Evolutionary conservation across 1,140 invertebrate genomes (phyloP), one percentile per base, ranked within the genome.

Genomic region (Hyposmocoma kahamanoa): DNA sequence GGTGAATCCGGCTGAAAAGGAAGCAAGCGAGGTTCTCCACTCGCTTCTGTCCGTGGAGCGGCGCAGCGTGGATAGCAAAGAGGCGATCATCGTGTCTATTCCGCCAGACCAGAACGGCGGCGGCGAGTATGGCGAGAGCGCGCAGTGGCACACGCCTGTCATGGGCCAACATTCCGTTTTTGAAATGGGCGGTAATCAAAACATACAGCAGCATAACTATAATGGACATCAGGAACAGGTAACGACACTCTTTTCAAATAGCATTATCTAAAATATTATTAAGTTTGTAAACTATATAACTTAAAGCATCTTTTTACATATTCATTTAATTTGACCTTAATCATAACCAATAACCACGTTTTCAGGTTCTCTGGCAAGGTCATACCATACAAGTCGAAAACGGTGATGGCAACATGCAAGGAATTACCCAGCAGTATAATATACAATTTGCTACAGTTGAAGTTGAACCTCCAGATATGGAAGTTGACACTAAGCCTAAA

Each of bases 11-110:
- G 89, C 89, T 20, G 90, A 91, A 72, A 90, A 90, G 60, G 90
- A 91, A 75, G 90, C 90, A 2, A 91, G 90, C 66, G 90, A 91
- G 76, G 90, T 91, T 19, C 74, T 91, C 34, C 90, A 90, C 58
- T 90, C 90, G 5, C 72, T 91, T 46, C 71, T 91, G 45, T 90
- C 90, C 8, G 89, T 91, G 42, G 90, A 91, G 62, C 68, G 90
- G 6, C 82, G 84, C 10, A 74, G 72, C 52, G 86, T 75, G 67
- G 88, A 87, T 87, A 89, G 83, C 70, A 88, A 82, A 56, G 87
- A 88, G 52, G 79, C 84, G 19, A 87, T 87, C 42, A 85, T 87
- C 20, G 84, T 87, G 58, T 73, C 84, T 22, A 87, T 87, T 47
- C 83, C 80, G 22, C 26, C 72, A 18, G 85, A 81, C 53, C 73